A percentile compares a stretch with the other conserved stretches of the same genome.
These are phyloP conservation scores for Melanophora roralis DNA, from an alignment of 2,888 invertebrate species.

Conservation along the genomic window DNA sequence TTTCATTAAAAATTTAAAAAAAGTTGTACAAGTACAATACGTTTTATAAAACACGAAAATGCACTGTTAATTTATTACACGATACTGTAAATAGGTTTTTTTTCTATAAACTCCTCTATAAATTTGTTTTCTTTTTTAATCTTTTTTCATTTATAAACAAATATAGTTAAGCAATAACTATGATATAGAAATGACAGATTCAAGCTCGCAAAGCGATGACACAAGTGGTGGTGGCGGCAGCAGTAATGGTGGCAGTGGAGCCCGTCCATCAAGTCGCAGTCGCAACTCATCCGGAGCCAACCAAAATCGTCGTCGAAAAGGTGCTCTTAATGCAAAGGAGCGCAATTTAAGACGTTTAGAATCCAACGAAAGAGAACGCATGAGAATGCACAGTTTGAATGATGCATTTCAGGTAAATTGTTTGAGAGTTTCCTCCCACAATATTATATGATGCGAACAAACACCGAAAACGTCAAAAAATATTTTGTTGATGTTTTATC, in stretches of 20 bases:
- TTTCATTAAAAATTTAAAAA: no score
- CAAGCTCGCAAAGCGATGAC: constrained; percentile 77
- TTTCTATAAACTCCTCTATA: no score
- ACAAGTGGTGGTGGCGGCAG: constrained; percentile 76
- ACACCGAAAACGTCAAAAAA: no score
- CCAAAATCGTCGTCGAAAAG: constrained; percentile 82
- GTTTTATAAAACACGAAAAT: no score
- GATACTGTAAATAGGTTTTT: background rate
- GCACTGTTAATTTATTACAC: no score
- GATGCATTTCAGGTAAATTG: constrained; percentile 89
- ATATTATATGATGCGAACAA: no score
- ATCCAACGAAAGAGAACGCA: constrained; percentile 93
- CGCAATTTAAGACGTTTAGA: constrained; percentile 90
- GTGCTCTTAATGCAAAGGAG: constrained; percentile 88
- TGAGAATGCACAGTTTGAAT: constrained; percentile 95
- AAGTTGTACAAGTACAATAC: no score
- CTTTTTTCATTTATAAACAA: background rate
- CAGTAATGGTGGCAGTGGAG: constrained; percentile 75
- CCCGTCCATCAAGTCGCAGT: constrained; percentile 72
- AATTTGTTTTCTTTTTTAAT: no score
- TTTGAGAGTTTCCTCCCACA: background rate
- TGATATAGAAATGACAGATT: constrained; percentile 77
- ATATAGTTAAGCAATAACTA: constrained; percentile 74
- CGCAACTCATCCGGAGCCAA: constrained; percentile 68
- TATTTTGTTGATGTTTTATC: no score